phyloP scores from a whole-genome alignment of 2,888 invertebrate species.

The Trachelus stipa region DNA sequence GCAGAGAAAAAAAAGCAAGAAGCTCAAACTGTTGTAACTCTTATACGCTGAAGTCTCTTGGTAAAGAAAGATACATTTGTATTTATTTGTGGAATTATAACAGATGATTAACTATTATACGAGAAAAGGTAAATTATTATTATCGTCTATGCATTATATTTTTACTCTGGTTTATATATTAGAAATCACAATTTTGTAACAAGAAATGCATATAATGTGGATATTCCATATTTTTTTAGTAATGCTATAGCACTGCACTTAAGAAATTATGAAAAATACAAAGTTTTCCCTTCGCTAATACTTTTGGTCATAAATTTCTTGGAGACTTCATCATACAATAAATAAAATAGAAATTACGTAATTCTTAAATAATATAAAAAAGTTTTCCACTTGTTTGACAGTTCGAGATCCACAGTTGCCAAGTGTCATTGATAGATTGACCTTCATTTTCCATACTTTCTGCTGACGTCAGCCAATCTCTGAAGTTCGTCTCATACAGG shows the following conservation, averaged over 20 bases:
- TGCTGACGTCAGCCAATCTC: neutral
- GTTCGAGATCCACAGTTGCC: neutral
- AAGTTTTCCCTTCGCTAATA: neutral
- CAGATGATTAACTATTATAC: neutral
- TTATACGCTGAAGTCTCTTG: neutral
- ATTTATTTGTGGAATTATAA: neutral
- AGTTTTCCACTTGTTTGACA: neutral
- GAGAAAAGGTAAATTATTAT: too few species aligned
- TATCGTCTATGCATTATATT: neutral
- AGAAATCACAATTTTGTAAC: neutral
- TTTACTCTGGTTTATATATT: neutral
- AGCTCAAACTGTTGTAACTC: conserved; percentile 1
- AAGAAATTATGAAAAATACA: neutral
- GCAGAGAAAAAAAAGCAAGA: neutral
- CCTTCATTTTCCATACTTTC: neutral
- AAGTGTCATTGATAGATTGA: neutral
- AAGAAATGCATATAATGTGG: neutral
- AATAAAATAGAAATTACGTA: neutral
- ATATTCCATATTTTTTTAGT: neutral
- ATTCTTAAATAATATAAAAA: neutral
- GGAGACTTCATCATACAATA: neutral
- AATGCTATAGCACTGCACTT: neutral
- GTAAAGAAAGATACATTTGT: neutral
- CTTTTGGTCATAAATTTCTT: too few species aligned
- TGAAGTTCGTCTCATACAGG: neutral